Base-by-base conservation (phyloP, 23 tunicate genomes). In the Corella eumyota region DNA sequence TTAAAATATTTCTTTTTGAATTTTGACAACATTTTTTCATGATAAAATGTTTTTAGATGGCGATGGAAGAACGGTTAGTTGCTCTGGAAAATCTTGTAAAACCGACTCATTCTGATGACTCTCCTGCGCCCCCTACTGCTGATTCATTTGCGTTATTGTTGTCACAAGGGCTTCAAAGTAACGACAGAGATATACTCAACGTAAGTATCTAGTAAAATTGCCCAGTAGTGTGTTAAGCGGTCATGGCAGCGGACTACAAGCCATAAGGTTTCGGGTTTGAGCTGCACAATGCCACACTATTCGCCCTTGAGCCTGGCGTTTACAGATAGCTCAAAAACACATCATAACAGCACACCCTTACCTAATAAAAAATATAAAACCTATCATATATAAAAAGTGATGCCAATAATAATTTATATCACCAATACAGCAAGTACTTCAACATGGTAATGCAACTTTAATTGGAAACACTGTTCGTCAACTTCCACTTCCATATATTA, bases 111-210 rank as follows among this genome's bases (percentile, higher is more conserved):
- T 63, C 56, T 19, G 66, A 75, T 21, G 56, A 53, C 19, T 32
- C 58, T 22, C 34, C 34, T 17, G 26, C 71, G n/a, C 68, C 83
- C 19, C 61, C 57, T 0, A 27, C 46, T 40, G 73, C 85, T 28
- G 95, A 85, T 45, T 85, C 95, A 0, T 49, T 85, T 11, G 65
- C 85, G 27, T 64, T 85, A 21, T 67, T 85, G 24, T 46, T 85
- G 11, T 54, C 95, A 28, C 95, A 85, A 71, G 95, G 85, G 1
- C 51, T 85, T 0, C 95, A 85, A 37, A 85, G 95, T 70, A 58
- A 85, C 34, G 95, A 85, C 61, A 49, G 56, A 25, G 75, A 77
- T 6, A 58, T 85, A 4, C 30, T 85, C 0, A 75, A 77, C 53
- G 95, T 85, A 52, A 85, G 77, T 55, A 40, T 1, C 21, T 9